Evolutionary conservation across 2,113 vertebrate genomes (phyloP).

Genomic region (Campylomormyrus tamandua): DNA sequence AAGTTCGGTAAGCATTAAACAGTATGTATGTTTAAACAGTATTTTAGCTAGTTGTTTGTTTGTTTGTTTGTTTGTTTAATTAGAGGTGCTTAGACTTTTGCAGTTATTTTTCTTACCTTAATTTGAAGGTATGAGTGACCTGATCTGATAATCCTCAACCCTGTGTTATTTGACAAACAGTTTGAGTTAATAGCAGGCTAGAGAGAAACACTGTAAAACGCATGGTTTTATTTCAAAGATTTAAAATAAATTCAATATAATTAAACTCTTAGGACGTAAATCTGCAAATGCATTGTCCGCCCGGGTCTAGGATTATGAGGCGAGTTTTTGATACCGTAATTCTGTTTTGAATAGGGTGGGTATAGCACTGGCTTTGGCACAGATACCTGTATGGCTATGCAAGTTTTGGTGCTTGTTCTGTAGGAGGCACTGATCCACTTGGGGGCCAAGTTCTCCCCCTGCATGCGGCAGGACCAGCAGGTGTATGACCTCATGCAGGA

Average conservation of each 20-base stretch:
- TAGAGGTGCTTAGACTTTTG: background rate
- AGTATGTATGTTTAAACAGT: background rate
- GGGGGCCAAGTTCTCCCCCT: constrained; percentile 95
- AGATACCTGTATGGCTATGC: background rate
- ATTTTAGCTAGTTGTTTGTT: background rate
- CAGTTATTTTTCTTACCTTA: background rate
- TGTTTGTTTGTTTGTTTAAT: background rate
- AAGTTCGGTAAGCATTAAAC: constrained; percentile 76
- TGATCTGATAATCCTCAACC: background rate
- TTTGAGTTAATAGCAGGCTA: background rate
- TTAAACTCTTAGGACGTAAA: background rate
- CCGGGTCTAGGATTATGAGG: background rate
- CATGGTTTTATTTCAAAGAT: background rate
- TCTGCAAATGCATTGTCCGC: background rate
- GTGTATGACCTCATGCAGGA: constrained; percentile 79
- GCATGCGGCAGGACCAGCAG: constrained; percentile 93
- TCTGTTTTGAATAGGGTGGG: background rate
- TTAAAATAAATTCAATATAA: background rate
- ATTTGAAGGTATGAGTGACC: background rate
- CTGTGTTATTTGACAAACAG: background rate
- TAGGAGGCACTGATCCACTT: constrained; percentile 95
- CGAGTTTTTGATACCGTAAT: background rate
- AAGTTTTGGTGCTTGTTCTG: background rate
- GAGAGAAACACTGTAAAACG: background rate
- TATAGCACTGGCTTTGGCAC: background rate